phyloP scores from a whole-genome alignment of 2,888 invertebrate species.

The Oxycera nigricornis region DNA sequence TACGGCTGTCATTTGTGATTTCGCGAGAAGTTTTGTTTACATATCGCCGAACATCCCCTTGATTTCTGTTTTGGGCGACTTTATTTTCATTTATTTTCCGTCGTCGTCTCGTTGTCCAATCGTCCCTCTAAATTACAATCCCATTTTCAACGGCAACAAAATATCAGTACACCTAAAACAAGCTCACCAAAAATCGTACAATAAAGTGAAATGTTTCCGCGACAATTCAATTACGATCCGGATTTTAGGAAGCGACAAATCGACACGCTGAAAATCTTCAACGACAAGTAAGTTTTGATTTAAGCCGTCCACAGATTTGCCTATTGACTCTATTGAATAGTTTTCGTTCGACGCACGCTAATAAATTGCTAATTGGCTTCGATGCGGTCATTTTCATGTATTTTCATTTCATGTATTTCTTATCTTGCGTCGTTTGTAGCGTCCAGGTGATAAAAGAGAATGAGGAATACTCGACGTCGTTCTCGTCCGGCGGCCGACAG shows the following conservation, averaged over 20 bases:
- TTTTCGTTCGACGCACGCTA: not conserved
- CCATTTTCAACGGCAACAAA: not conserved
- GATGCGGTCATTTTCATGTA: not conserved
- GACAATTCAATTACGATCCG: conserved; percentile 66
- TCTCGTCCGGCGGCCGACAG: conserved; percentile 69
- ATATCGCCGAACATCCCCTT: conserved; percentile 9
- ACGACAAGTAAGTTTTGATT: conserved; percentile 70
- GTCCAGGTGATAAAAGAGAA: conserved; percentile 75
- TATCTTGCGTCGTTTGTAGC: conserved; percentile 59
- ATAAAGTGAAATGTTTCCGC: conserved; percentile 64
- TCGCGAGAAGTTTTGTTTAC: conserved; percentile 22
- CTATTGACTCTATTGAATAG: not conserved
- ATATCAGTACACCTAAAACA: not conserved
- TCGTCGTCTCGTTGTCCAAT: not conserved
- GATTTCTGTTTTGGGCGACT: not conserved
- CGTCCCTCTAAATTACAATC: not conserved
- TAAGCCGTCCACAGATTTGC: not conserved
- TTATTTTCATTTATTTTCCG: conserved; percentile 1
- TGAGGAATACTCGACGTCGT: conserved; percentile 76
- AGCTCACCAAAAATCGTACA: not conserved
- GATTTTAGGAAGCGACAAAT: conserved; percentile 76
- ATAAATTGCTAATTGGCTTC: too few species aligned
- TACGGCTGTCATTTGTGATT: conserved; percentile 11
- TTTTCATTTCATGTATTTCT: not conserved
- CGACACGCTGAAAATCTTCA: conserved; percentile 82